Conservation (phyloP, 2,888 invertebrate species). For the Linyphia triangularis region DNA sequence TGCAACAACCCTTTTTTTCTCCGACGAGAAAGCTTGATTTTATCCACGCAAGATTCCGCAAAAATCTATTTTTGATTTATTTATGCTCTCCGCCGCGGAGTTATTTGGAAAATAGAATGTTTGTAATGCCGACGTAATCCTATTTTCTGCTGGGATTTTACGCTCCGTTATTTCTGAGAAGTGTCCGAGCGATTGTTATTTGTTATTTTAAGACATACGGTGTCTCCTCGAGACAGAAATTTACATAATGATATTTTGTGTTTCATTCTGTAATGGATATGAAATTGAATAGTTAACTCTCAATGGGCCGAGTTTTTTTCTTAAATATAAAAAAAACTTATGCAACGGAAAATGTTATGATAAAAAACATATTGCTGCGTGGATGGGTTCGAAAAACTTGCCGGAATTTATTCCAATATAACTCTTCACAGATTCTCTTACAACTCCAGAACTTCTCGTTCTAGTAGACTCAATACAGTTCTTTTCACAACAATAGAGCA, state of each 20-base stretch:
- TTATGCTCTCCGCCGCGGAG: slow-evolving; percentile 18
- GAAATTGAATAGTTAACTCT: too few species aligned
- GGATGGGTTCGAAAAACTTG: too few species aligned
- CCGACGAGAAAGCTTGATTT: slow-evolving; percentile 9
- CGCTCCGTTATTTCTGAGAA: not conserved
- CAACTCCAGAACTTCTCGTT: too few species aligned
- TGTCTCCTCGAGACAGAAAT: not conserved
- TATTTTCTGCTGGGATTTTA: slow-evolving; percentile 6
- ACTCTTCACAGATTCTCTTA: too few species aligned
- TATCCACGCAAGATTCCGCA: not conserved
- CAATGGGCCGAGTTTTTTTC: too few species aligned
- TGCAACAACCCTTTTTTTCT: slow-evolving; percentile 18
- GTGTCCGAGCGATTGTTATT: not conserved
- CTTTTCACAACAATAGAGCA: too few species aligned
- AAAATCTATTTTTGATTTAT: slow-evolving; percentile 60
- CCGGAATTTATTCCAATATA: too few species aligned
- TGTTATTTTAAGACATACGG: not conserved
- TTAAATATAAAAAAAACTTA: too few species aligned
- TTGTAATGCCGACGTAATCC: slow-evolving; percentile 12
- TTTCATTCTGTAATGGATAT: not conserved
- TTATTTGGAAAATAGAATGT: slow-evolving; percentile 57
- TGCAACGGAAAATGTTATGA: too few species aligned
- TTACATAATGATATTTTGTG: not conserved
- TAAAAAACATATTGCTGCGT: too few species aligned
- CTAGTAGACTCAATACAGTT: too few species aligned